Percentiles rank a stretch among this genome's conserved stretches.
Evolutionary conservation across 2,888 invertebrate genomes (phyloP).

Genomic region (Drepanosiphum platanoidis): DNA sequence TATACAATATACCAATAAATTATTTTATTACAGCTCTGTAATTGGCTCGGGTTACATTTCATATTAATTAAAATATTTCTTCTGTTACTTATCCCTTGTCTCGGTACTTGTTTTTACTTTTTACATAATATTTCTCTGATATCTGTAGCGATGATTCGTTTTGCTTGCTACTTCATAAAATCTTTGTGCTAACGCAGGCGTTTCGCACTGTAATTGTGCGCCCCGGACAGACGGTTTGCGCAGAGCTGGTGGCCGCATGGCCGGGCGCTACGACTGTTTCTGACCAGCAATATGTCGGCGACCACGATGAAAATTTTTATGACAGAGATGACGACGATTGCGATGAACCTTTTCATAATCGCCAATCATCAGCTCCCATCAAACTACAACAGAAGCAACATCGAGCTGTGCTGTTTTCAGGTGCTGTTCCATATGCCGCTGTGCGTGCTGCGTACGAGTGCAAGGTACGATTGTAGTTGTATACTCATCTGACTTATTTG

Average conservation of each 20-base stretch:
- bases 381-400: conserved; percentile 7
- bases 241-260: conserved; percentile 30
- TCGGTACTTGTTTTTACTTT: no score
- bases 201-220: conserved; percentile 33
- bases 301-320: not conserved
- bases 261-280: not conserved
- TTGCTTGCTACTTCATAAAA: no score
- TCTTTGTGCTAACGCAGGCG: not conserved
- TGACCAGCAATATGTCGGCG: not conserved
- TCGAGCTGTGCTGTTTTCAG: conserved; percentile 14
- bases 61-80: no score
- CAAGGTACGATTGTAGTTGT: no score
- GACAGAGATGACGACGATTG: not conserved
- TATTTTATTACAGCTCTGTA: no score
- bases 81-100: no score
- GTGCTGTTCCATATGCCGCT: conserved; percentile 27
- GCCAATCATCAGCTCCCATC: not conserved
- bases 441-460: conserved; percentile 40
- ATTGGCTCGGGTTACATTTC: no score
- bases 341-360: no score
- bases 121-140: no score
- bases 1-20: no score
- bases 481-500: no score
- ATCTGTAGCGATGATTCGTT: no score
- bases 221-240: conserved; percentile 33